Base-by-base conservation (phyloP, 2,113 vertebrate genomes). In the Symphodus melops region DNA sequence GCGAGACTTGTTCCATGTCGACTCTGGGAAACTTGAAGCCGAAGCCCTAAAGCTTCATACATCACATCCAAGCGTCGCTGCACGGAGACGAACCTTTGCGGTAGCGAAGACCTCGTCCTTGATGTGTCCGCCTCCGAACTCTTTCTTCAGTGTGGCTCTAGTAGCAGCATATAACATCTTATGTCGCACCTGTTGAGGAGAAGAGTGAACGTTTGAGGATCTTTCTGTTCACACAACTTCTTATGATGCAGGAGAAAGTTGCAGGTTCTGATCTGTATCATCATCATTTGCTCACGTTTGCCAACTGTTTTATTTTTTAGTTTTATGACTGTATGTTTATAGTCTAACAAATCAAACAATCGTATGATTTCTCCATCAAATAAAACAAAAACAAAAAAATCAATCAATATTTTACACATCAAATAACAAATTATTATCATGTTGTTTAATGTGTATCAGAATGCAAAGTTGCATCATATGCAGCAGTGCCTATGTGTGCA, bases 101-200 rank as follows among this genome's bases (percentile, higher is more conserved):
- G 96, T 99, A 61, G 94, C 96, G 82, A 99, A 99, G 9, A 99
- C 86, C 94, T 99, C 98, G 77, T 99, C 96, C 88, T 98, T 99
- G 86, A 99, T 98, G 90, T 97, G 96, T 12, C 96, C 96, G 14
- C 96, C 96, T 87, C 98, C 97, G 88, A 99, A 99, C 85, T 99
- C 98, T 80, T 99, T 98, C 89, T 98, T 99, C 82, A 99, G 85
- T 3, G 97, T 98, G 77, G 97, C 96, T 91, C 96, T 94, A 56
- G 97, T 99, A 86, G 97, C 98, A 81, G 98, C 98, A 82, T 98
- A 98, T 53, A 99, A 88, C 98, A 99, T 99, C 94, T 99, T 99
- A 20, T 97, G 95, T 77, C 97, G 95, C 91, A 99, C 96, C 98
- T 99, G 83, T 72, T 7, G 72, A 78, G 49, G 62, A 77, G 0